These are phyloP conservation scores for Anoplolepis gracilipes DNA, from an alignment of 1,140 invertebrate genomes.

Conservation along the genomic window DNA sequence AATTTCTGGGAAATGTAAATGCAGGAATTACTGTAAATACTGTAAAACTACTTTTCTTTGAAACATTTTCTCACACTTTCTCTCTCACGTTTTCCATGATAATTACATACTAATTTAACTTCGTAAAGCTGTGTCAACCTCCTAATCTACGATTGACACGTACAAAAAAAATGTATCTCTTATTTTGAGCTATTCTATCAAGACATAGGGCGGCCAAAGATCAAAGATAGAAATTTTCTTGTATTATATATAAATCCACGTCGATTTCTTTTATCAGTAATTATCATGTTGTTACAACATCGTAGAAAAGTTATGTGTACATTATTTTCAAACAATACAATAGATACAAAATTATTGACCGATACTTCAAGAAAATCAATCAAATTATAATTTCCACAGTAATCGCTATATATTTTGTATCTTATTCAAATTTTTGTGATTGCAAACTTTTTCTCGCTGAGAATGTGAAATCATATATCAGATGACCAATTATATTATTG, in stretches of 20 bases:
- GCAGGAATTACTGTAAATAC: neutral
- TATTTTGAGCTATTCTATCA: neutral
- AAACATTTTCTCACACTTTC: neutral
- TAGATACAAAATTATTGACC: conserved; percentile 2
- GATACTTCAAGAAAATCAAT: neutral
- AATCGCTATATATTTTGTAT: conserved; percentile 4
- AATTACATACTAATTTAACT: neutral
- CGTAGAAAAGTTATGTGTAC: neutral
- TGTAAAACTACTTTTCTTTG: neutral
- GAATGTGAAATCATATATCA: no score
- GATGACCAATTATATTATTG: no score
- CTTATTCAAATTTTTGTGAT: neutral
- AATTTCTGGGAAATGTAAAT: neutral
- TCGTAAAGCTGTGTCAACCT: no score
- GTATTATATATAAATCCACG: neutral
- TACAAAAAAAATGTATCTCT: neutral
- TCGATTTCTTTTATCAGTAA: conserved; percentile 18
- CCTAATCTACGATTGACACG: neutral
- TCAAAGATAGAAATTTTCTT: neutral
- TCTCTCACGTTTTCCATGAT: neutral
- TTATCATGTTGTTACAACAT: neutral
- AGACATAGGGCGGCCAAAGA: neutral
- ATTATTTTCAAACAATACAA: neutral
- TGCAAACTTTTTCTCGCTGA: no score
- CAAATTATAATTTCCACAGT: neutral